Evolutionary conservation across 2,888 invertebrate genomes (phyloP), one percentile per base, ranked within the genome.

Genomic region (Celastrina argiolus): DNA sequence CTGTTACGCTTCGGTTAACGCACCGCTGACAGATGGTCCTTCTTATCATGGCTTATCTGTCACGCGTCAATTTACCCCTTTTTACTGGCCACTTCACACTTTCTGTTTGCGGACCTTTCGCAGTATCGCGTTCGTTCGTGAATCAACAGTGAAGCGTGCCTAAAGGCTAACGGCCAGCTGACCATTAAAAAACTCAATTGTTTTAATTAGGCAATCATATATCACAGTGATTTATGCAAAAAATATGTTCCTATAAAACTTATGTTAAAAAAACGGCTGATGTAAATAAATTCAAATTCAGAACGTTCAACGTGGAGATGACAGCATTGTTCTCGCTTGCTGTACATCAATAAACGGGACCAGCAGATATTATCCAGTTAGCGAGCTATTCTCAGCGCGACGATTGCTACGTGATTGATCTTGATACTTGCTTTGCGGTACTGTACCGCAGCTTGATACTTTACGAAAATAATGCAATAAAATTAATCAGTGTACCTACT

Each of bases 341-440:
- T 45, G 18, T 51, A 51, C 51, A 51, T 22, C 51, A 51, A 51
- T 51, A 51, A 51, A 45, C 18, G 45, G 8, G 51, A 51, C 51
- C 26, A 51, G 22, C 51, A 51, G 61, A 61, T 61, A 36, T 61
- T 61, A 61, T 61, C 61, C 61, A 61, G 61, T 36, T 22, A 59
- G 31, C 31, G 61, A 61, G 34, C 61, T 61, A 61, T 61, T 61
- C 61, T 61, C 16, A 36, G 61, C 36, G 10, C 36, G 61, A 28
- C 34, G 58, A 61, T 61, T 39, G 61, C 16, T n/a, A 5, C 36
- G 18, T 22, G 61, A 61, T 61, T 61, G 61, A 39, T 61, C 61
- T 61, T 61, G 39, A 39, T 22, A 39, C 58, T 36, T 5, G 22
- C 51, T 51, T 22, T 22, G 22, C 22, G 12, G 51, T 51, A 12